Evolutionary conservation across 1,140 invertebrate genomes (phyloP).

Genomic region (Heterodera carotae): DNA sequence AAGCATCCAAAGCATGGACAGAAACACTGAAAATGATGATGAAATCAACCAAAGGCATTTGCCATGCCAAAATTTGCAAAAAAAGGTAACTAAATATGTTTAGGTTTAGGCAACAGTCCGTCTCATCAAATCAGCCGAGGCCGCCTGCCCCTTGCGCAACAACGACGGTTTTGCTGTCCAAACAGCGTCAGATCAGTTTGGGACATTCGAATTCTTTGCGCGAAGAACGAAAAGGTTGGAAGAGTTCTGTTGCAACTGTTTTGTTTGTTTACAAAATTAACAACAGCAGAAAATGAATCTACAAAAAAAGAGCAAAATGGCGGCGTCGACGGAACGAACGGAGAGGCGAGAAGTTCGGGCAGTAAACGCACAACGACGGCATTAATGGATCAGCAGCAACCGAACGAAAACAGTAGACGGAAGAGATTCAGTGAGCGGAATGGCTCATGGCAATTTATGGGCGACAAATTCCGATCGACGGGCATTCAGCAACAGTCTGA

Average conservation of each 20-base stretch:
- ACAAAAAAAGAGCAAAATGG: conserved; percentile 5
- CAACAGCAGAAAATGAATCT: conserved; percentile 1
- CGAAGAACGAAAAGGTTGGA: not conserved
- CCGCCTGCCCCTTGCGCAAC: conserved; percentile 8
- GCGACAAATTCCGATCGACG: not conserved
- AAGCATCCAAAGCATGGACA: not conserved
- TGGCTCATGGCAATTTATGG: conserved; percentile 9
- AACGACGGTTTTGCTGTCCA: conserved; percentile 32
- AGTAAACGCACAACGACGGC: not conserved
- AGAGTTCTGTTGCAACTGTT: not conserved
- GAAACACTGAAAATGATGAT: not conserved
- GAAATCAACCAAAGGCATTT: not conserved
- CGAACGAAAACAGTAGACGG: not conserved
- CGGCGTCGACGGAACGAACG: not conserved
- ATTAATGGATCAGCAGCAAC: not conserved
- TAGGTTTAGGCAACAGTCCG: not conserved
- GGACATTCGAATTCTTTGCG: conserved; percentile 15
- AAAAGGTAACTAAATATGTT: not conserved
- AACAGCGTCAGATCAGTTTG: conserved; percentile 30
- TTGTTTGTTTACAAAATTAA: too few relatives aligned
- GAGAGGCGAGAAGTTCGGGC: not conserved
- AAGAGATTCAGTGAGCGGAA: not conserved
- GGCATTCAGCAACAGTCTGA: not conserved
- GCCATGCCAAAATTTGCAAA: not conserved
- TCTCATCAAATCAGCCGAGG: not conserved